Percentiles rank a stretch among this genome's conserved stretches.
These are phyloP conservation scores for Oreochromis niloticus DNA, from an alignment of 2,113 vertebrate species.

Conservation along the genomic window DNA sequence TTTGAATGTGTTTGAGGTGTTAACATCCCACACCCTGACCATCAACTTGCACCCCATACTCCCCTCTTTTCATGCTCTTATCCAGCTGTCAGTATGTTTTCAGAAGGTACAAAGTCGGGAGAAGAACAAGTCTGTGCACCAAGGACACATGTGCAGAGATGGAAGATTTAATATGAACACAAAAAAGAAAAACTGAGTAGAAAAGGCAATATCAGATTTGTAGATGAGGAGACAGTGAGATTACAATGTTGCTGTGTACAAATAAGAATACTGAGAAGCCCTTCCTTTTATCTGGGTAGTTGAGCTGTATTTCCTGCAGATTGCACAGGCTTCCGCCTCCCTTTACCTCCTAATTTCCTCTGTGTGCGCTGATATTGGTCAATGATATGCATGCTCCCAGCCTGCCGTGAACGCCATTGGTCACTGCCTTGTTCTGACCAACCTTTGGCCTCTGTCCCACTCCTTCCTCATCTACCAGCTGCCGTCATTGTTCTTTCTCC, in stretches of 20 bases:
- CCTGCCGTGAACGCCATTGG: slow-evolving; percentile 9
- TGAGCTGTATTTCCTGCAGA: slow-evolving; percentile 38
- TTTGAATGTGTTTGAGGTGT: slow-evolving; percentile 37
- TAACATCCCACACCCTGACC: slow-evolving; percentile 30
- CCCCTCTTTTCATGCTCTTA: slow-evolving; percentile 48
- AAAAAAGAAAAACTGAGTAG: not conserved
- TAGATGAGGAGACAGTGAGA: not conserved
- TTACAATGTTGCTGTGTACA: not conserved
- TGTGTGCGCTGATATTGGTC: slow-evolving; percentile 33
- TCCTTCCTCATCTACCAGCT: slow-evolving; percentile 32
- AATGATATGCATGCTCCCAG: slow-evolving; percentile 45
- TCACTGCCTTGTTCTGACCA: slow-evolving; percentile 25
- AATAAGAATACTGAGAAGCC: not conserved
- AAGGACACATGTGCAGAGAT: not conserved
- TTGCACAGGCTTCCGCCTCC: slow-evolving; percentile 57
- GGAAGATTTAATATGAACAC: not conserved
- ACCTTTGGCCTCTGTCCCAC: slow-evolving; percentile 28
- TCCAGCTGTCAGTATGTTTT: slow-evolving; percentile 26
- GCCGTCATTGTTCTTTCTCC: slow-evolving; percentile 29
- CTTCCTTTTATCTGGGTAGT: not conserved
- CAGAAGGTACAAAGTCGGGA: slow-evolving; percentile 4
- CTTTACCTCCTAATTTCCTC: slow-evolving; percentile 26
- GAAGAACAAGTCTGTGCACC: not conserved
- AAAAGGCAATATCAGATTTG: not conserved
- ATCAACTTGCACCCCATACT: slow-evolving; percentile 11